Evolutionary conservation across 1,140 invertebrate species (phyloP).

Genomic region (Heliconius hermathena): DNA sequence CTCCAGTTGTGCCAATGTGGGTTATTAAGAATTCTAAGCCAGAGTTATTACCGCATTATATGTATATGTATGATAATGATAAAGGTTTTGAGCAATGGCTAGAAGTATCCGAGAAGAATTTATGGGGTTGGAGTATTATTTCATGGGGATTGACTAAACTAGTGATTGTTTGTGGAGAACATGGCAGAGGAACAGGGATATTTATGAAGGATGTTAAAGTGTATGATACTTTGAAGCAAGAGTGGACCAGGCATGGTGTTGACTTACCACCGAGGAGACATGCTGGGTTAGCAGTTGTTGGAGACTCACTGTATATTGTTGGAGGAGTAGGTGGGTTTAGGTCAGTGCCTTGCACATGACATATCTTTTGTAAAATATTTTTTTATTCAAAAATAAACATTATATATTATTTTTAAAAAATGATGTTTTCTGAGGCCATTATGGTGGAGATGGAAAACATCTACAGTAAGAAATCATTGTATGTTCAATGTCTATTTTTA

Average conservation of each 20-base stretch:
- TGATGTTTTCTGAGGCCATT: no score
- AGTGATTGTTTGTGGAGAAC: constrained; percentile 65
- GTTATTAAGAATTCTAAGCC: constrained; percentile 51
- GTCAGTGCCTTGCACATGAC: constrained; percentile 47
- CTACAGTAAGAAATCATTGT: no score
- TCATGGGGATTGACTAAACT: constrained; percentile 60
- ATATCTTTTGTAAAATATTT: constrained; percentile 14
- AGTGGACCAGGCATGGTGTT: constrained; percentile 65
- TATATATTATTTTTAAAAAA: no score
- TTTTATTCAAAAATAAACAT: no score
- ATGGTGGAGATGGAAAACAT: no score
- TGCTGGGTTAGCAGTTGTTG: constrained; percentile 58
- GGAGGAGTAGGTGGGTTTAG: constrained; percentile 72
- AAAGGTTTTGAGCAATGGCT: constrained; percentile 61
- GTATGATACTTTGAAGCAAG: constrained; percentile 62
- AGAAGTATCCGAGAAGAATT: constrained; percentile 63
- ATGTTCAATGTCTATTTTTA: no score
- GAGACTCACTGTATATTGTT: constrained; percentile 60
- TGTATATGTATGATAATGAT: constrained; percentile 57
- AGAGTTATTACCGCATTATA: constrained; percentile 52
- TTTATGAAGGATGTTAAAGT: constrained; percentile 68
- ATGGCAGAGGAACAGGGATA: constrained; percentile 61
- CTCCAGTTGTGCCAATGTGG: constrained; percentile 58
- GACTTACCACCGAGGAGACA: constrained; percentile 62
- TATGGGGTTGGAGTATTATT: constrained; percentile 70